phyloP scores from a whole-genome alignment of 2,113 vertebrate genomes.

The Halichoeres trimaculatus region DNA sequence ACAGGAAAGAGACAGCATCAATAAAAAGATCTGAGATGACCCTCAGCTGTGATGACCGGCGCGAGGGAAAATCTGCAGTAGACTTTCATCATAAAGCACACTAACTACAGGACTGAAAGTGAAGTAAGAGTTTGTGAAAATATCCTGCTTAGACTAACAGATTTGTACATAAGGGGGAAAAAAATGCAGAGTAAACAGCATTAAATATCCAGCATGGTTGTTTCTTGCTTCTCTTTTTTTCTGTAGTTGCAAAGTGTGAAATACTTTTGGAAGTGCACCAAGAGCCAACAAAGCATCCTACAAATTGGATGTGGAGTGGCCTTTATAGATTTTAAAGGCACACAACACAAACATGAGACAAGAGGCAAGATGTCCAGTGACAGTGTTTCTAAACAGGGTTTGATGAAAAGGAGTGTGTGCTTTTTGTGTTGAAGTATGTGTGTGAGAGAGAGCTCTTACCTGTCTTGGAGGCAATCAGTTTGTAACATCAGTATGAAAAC shows the following conservation, averaged over 20 bases:
- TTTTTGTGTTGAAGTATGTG: slow-evolving; percentile 3
- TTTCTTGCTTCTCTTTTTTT: slow-evolving; percentile 1
- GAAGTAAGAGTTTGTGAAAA: background rate
- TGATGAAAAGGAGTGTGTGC: slow-evolving; percentile 21
- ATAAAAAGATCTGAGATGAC: background rate
- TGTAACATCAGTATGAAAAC: background rate
- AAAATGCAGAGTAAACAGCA: background rate
- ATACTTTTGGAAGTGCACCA: slow-evolving; percentile 4
- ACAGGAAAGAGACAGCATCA: slow-evolving; percentile 17
- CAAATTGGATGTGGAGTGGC: slow-evolving; percentile 4
- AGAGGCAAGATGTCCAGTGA: slow-evolving; percentile 11
- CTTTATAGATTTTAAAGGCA: slow-evolving; percentile 28
- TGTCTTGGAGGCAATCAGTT: slow-evolving; percentile 16
- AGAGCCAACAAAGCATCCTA: slow-evolving; percentile 19
- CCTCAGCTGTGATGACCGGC: slow-evolving; percentile 10
- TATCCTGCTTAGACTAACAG: background rate
- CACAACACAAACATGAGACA: slow-evolving; percentile 6
- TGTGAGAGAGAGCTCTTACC: too few species aligned
- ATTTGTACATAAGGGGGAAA: background rate
- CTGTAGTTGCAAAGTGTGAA: background rate
- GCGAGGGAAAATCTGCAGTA: slow-evolving; percentile 15
- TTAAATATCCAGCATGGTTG: background rate
- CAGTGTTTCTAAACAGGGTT: slow-evolving; percentile 56
- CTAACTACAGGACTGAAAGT: slow-evolving; percentile 9
- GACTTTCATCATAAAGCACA: slow-evolving; percentile 40